Percentiles rank a stretch among this genome's conserved stretches.
Evolutionary conservation across 2,113 vertebrate genomes (phyloP).

Genomic region (Bucco capensis): DNA sequence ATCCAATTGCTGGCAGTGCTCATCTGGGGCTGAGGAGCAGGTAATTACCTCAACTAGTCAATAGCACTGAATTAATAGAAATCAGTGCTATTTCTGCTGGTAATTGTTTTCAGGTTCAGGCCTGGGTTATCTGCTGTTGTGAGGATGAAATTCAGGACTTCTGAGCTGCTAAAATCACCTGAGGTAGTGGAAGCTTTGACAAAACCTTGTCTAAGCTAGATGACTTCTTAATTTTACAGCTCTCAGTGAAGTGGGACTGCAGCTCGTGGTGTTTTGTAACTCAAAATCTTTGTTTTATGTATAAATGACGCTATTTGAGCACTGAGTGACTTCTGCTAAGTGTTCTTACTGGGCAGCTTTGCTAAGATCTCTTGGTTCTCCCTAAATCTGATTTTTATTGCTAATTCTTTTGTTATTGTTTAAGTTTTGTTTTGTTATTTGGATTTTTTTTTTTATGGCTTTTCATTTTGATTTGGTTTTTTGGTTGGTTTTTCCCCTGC

Average conservation of each 20-base stretch:
- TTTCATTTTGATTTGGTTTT: neutral
- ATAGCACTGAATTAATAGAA: neutral
- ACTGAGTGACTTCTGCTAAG: neutral
- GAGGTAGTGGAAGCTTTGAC: neutral
- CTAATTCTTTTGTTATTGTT: neutral
- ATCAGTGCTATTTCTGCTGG: neutral
- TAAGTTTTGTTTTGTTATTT: neutral
- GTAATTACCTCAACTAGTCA: neutral
- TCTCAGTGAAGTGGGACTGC: neutral
- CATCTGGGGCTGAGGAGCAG: neutral
- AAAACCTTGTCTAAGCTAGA: neutral
- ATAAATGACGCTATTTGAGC: neutral
- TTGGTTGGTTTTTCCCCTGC: neutral
- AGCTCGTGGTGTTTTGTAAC: neutral
- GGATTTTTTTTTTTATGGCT: too few species aligned
- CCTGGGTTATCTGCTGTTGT: neutral
- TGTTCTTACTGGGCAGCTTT: neutral
- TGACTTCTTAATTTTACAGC: neutral
- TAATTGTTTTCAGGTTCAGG: neutral
- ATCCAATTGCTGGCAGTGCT: neutral
- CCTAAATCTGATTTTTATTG: neutral
- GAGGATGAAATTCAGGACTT: neutral
- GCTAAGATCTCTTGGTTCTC: neutral
- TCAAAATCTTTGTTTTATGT: neutral
- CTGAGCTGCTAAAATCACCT: neutral